Percentiles rank a stretch among this genome's conserved stretches.
Evolutionary conservation across 1,140 invertebrate species (phyloP).

Genomic region (Metopolophium dirhodum): DNA sequence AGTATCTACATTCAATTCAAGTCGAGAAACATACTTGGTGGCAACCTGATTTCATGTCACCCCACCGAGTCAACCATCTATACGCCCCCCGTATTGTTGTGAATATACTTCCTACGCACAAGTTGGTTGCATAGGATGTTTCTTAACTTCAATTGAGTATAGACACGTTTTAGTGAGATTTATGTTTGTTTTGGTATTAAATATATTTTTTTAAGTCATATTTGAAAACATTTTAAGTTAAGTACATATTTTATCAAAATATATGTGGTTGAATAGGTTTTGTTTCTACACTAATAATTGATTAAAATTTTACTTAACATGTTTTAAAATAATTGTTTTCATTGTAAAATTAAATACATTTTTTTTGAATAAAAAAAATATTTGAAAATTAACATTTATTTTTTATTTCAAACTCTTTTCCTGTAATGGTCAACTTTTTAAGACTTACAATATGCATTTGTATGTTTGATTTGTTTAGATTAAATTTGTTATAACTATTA

Average conservation of each 20-base stretch:
- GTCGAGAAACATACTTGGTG: too few relatives aligned
- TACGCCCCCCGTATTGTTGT: too few relatives aligned
- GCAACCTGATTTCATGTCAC: too few relatives aligned
- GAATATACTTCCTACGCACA: too few relatives aligned
- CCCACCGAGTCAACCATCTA: too few relatives aligned
- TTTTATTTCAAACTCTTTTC: neutral
- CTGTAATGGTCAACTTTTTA: neutral
- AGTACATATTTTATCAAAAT: neutral
- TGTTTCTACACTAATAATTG: neutral
- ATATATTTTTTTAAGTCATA: neutral
- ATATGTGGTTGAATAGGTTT: neutral
- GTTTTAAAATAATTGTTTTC: neutral
- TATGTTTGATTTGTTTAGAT: neutral
- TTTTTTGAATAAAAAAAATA: neutral
- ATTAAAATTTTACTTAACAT: neutral
- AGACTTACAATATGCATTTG: neutral
- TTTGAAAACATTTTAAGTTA: neutral
- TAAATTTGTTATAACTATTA: neutral
- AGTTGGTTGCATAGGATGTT: neutral
- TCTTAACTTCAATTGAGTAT: neutral
- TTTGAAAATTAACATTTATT: neutral
- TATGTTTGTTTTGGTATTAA: neutral
- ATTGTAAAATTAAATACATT: neutral
- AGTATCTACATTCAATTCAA: neutral
- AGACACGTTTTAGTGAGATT: neutral